These are phyloP conservation scores for Bombyx mori DNA, from an alignment of 1,140 invertebrate genomes.

Conservation along the genomic window ASM3026992v2 NC_085118.1:81501-82000, in stretches of 20 bases:
- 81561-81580: no score
- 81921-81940: slow-evolving; percentile 26
- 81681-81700: no score
- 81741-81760: not conserved
- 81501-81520: no score
- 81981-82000: slow-evolving; percentile 45
- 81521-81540: no score
- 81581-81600: no score
- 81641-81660: no score
- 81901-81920: slow-evolving; percentile 59
- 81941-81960: slow-evolving; percentile 22
- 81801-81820: slow-evolving; percentile 79
- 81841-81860: slow-evolving; percentile 82
- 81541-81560: no score
- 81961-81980: slow-evolving; percentile 60
- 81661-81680: no score
- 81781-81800: slow-evolving; percentile 83
- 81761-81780: slow-evolving; percentile 32
- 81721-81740: not conserved
- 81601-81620: no score
- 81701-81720: not conserved
- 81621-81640: not conserved
- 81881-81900: slow-evolving; percentile 67
- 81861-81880: slow-evolving; percentile 60
- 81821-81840: slow-evolving; percentile 73